Evolutionary conservation across 2,888 invertebrate species (phyloP), one percentile per base, ranked within the genome.

Genomic region (Phortica okadai): DNA sequence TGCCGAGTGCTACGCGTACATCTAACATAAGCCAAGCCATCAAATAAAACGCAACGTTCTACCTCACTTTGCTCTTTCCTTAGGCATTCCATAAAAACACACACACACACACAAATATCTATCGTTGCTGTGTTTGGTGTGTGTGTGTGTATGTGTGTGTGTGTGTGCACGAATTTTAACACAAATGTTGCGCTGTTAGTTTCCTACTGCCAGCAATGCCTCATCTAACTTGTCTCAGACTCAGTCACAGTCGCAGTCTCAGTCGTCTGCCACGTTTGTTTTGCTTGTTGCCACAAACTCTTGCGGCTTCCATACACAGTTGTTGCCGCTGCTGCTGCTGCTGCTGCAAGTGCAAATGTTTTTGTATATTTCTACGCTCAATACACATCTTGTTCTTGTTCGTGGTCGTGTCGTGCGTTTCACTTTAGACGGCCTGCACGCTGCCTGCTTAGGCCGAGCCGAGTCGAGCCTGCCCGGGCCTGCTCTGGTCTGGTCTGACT

Each of bases 291-390:
- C 70, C 33, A 33, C 70, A 6, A 14, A 64, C 44, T 44, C 41
- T 58, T 14, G 62, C 33, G 33, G 33, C 33, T 33, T 33, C 50
- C 50, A 50, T 3, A 50, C 8, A 11, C 42, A 33, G 56, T 7
- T 10, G n/a, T 16, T 70, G 70, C 3, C 21, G 25, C 45, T 45
- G 42, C 74, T 58, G 66, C 67, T 41, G 25, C 45, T 21, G 54
- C 67, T 70, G 75, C 75, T 62, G 75, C 69, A 74, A 74, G 67
- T 67, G 74, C 74, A 74, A 74, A 66, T 58, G 67, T 72, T 72
- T 72, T 72, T 50, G 41, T 69, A 45, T 45, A 69, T 50, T 69
- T 69, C 41, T 69, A 33, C 44, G 66, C 25, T 41, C 11, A 6
- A 21, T 41, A 66, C 14, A 33, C 14, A 33, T 8, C 70, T 25